Evolutionary conservation across 2,113 vertebrate species (phyloP).

Genomic region (Elephantulus edwardii): DNA sequence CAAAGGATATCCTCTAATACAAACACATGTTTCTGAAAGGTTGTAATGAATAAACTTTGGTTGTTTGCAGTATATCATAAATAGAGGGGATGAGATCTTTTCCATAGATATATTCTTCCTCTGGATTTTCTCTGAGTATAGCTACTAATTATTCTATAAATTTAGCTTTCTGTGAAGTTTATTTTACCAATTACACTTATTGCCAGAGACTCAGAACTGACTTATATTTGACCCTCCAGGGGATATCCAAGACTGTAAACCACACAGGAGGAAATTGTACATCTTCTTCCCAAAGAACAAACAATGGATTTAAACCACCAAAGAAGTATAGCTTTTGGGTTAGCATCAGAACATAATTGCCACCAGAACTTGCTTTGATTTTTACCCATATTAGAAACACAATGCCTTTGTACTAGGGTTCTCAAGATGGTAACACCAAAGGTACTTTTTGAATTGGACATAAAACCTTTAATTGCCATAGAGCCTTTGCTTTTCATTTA

Average conservation of each 20-base stretch:
- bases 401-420: not conserved
- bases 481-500: not conserved
- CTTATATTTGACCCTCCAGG: no score
- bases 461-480: not conserved
- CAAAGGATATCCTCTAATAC: not conserved
- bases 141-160: not conserved
- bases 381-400: not conserved
- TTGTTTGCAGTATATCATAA: not conserved
- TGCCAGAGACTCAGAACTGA: no score
- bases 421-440: not conserved
- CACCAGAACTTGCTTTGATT: no score
- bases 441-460: accelerated
- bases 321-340: no score
- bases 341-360: no score
- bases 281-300: no score
- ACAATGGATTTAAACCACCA: no score
- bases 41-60: not conserved
- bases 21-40: not conserved
- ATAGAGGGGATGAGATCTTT: not conserved
- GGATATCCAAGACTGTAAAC: no score
- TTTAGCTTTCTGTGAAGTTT: not conserved
- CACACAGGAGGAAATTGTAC: no score
- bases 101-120: not conserved
- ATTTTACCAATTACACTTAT: no score
- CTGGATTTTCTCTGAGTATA: not conserved